These are phyloP conservation scores for Enteromius anoplus DNA, from an alignment of 2,797 vertebrate species.

Conservation along the genomic window DNA sequence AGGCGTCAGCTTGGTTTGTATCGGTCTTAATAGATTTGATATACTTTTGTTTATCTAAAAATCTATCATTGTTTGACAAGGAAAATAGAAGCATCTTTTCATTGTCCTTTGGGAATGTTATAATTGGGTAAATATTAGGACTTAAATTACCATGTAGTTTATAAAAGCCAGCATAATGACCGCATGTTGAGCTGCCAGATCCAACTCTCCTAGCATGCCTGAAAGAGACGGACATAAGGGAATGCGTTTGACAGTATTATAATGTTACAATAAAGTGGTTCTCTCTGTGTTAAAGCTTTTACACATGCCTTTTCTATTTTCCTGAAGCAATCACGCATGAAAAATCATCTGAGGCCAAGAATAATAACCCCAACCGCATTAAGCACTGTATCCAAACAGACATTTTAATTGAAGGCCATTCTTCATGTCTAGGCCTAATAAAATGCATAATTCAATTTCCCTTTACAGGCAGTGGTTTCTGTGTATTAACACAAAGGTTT, in stretches of 20 bases:
- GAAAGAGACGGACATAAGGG: slow-evolving; percentile 33
- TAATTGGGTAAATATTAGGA: slow-evolving; percentile 16
- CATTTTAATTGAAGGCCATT: slow-evolving; percentile 10
- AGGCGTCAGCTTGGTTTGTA: too few relatives aligned
- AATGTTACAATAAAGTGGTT: neutral
- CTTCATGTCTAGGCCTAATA: neutral
- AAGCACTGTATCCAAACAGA: slow-evolving; percentile 11
- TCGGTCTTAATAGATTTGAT: too few relatives aligned
- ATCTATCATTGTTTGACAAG: neutral
- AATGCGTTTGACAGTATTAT: neutral
- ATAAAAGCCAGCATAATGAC: slow-evolving; percentile 77
- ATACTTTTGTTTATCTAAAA: neutral
- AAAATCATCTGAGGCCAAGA: neutral
- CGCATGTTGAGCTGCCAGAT: slow-evolving; percentile 85
- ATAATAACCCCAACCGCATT: neutral
- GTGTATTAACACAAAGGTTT: neutral
- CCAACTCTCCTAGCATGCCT: slow-evolving; percentile 83
- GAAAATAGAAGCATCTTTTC: slow-evolving; percentile 5
- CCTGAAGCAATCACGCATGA: neutral
- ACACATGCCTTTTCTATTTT: slow-evolving; percentile 6
- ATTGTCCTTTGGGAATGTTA: slow-evolving; percentile 18
- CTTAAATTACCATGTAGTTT: slow-evolving; percentile 80
- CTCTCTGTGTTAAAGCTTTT: neutral
- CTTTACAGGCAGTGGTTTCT: neutral
- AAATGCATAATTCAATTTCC: neutral